Percentiles rank a stretch among this genome's conserved stretches.
Conservation (phyloP, 2,797 vertebrate genomes). For the Bradypus variegatus region DNA sequence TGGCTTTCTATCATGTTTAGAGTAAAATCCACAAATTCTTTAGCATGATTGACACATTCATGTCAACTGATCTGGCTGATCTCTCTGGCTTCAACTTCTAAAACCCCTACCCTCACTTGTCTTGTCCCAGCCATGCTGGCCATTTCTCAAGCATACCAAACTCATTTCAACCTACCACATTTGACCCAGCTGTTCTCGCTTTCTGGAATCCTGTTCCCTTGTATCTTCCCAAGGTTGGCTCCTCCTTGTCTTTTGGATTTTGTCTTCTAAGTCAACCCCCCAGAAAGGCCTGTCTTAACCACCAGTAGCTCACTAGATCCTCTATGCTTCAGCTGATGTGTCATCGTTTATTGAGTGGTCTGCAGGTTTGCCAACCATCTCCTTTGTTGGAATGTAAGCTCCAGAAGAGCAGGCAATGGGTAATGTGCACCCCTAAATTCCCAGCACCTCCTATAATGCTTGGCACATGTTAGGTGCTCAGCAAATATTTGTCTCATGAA, state of each 20-base stretch:
- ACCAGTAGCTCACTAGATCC: neutral
- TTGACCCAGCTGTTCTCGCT: neutral
- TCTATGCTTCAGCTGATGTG: accelerated
- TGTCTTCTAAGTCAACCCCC: neutral
- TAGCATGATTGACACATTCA: neutral
- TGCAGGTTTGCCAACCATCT: neutral
- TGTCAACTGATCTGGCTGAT: accelerated
- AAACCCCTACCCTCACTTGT: accelerated
- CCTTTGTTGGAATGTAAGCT: neutral
- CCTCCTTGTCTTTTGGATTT: neutral
- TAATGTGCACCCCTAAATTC: neutral
- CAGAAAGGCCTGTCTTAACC: neutral
- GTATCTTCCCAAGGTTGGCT: too few species aligned
- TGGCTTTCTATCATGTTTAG: neutral
- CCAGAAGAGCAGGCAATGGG: too few species aligned
- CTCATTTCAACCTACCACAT: neutral
- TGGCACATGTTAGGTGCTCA: neutral
- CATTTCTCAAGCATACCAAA: neutral
- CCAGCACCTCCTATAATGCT: accelerated
- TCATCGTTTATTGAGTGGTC: accelerated
- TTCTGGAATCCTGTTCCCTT: too few species aligned
- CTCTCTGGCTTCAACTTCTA: neutral
- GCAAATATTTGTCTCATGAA: neutral
- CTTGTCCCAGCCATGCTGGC: neutral
- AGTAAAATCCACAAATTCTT: neutral